Conservation (phyloP, 2,113 vertebrate species). For the Ameiurus melas region DNA sequence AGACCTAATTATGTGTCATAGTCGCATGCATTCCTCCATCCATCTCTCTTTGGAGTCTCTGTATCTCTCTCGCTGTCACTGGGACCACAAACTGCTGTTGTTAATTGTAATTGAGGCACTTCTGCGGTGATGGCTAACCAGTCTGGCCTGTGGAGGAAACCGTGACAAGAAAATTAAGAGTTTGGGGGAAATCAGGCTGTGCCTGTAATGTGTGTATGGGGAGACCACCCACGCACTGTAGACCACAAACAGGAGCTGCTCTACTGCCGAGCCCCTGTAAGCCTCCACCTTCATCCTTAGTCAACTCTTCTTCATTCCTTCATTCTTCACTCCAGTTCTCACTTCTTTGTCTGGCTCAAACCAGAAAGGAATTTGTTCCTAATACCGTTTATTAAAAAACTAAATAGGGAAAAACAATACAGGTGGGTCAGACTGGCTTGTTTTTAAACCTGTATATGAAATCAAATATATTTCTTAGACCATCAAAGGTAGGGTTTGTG, state of each 20-base stretch:
- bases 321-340: background rate
- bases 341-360: background rate
- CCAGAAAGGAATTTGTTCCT: background rate
- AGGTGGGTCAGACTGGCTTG: background rate
- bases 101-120: slow-evolving; percentile 69
- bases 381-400: background rate
- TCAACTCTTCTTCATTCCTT: slow-evolving; percentile 18
- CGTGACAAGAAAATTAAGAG: slow-evolving; percentile 73
- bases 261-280: slow-evolving; percentile 23
- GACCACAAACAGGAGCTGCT: slow-evolving; percentile 44
- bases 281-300: slow-evolving; percentile 26
- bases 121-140: slow-evolving; percentile 69
- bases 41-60: background rate
- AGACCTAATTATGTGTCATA: slow-evolving; percentile 6
- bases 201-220: slow-evolving; percentile 56
- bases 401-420: background rate
- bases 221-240: slow-evolving; percentile 74
- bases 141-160: slow-evolving; percentile 70
- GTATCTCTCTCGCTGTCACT: slow-evolving; percentile 32
- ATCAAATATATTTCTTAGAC: background rate
- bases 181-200: slow-evolving; percentile 63
- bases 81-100: slow-evolving; percentile 61
- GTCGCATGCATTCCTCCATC: background rate
- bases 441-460: background rate
- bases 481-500: background rate